phyloP scores from a whole-genome alignment of 2,888 invertebrate genomes.

The Anoplius nigerrimus region DNA sequence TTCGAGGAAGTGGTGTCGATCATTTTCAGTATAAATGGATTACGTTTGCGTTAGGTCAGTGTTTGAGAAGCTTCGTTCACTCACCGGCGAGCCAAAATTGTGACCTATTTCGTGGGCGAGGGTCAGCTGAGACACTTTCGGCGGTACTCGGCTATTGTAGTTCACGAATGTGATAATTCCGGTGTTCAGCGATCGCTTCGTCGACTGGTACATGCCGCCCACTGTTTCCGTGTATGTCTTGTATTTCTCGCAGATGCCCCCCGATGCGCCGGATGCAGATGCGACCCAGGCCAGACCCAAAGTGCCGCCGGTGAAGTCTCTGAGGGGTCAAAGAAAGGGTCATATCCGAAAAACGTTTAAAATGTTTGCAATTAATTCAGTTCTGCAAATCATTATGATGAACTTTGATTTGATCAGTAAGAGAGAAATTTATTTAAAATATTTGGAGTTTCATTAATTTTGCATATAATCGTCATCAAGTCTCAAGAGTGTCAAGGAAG shows the following conservation, averaged over 20 bases:
- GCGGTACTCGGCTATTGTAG: slow-evolving; percentile 97
- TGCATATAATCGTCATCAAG: too few relatives aligned
- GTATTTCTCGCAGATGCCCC: slow-evolving; percentile 98
- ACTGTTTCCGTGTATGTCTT: slow-evolving; percentile 98
- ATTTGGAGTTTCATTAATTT: too few relatives aligned
- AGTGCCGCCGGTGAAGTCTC: slow-evolving; percentile 98
- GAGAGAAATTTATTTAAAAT: too few relatives aligned
- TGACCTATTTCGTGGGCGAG: slow-evolving; percentile 99
- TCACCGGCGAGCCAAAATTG: slow-evolving; percentile 98
- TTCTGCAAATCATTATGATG: too few relatives aligned
- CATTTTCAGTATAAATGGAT: slow-evolving; percentile 29
- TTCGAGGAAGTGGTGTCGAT: too few relatives aligned
- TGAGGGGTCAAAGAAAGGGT: slow-evolving; percentile 57
- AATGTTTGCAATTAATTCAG: too few relatives aligned
- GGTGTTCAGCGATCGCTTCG: slow-evolving; percentile 96
- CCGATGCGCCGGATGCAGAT: slow-evolving; percentile 96
- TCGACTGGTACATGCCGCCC: slow-evolving; percentile 94
- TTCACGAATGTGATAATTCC: slow-evolving; percentile 99
- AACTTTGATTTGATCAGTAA: too few relatives aligned
- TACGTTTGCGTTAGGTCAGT: background rate
- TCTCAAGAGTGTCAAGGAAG: too few relatives aligned
- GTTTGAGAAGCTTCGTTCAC: slow-evolving; percentile 57
- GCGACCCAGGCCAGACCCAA: slow-evolving; percentile 99
- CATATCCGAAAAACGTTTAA: too few relatives aligned
- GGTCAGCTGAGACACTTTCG: slow-evolving; percentile 97